Evolutionary conservation across 2,113 vertebrate species (phyloP).

Genomic region (Chionomys nivalis): DNA sequence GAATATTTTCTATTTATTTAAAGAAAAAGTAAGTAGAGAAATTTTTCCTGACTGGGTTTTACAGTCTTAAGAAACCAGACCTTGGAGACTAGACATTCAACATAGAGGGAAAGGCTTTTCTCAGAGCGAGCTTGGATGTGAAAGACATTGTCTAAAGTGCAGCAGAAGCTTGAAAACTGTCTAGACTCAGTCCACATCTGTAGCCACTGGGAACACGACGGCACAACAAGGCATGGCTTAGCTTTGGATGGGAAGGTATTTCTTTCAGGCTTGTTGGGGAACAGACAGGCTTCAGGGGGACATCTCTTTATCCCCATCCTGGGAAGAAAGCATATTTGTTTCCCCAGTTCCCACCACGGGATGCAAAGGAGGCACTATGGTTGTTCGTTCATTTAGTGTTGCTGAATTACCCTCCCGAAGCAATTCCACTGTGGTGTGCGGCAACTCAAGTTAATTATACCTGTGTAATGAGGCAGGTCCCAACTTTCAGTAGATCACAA

Average conservation of each 20-base stretch:
- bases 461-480: constrained; percentile 66
- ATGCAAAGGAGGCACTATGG: constrained; percentile 61
- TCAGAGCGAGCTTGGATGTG: constrained; percentile 54
- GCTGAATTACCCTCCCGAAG: constrained; percentile 36
- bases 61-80: not conserved
- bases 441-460: constrained; percentile 70
- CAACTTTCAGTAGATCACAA: constrained; percentile 69
- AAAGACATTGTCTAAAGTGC: constrained; percentile 65
- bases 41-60: constrained; percentile 35
- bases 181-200: constrained; percentile 49
- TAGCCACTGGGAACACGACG: constrained; percentile 40
- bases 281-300: constrained; percentile 51
- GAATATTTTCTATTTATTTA: constrained; percentile 65
- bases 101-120: constrained; percentile 39
- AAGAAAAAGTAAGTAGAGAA: constrained; percentile 41
- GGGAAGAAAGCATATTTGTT: constrained; percentile 54
- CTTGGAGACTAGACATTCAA: constrained; percentile 33
- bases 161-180: constrained; percentile 62
- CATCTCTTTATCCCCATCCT: constrained; percentile 48
- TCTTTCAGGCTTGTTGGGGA: constrained; percentile 58
- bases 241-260: constrained; percentile 59
- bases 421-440: constrained; percentile 42
- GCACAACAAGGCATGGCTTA: constrained; percentile 56
- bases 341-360: constrained; percentile 5
- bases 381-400: not conserved